Percentiles rank a stretch among this genome's conserved stretches.
Conservation (phyloP, 2,113 vertebrate genomes). For the Mustela lutreola region DNA sequence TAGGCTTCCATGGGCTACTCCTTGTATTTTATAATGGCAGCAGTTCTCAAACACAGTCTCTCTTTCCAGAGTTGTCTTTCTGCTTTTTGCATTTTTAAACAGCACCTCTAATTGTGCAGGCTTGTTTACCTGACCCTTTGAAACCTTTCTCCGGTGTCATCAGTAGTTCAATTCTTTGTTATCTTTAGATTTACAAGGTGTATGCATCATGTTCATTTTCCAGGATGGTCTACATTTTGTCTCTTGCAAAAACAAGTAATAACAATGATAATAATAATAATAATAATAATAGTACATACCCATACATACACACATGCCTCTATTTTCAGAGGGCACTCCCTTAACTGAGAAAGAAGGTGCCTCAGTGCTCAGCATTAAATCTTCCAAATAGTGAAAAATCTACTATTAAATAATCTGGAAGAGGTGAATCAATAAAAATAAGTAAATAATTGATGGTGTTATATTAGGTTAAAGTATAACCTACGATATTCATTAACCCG, state of each 20-base stretch:
- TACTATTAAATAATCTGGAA: conserved; percentile 60
- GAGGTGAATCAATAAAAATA: conserved; percentile 75
- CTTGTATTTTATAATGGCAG: conserved; percentile 71
- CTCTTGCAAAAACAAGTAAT: neutral
- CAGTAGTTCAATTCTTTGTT: conserved; percentile 70
- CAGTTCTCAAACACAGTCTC: conserved; percentile 2
- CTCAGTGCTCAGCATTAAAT: conserved; percentile 15
- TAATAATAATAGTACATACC: neutral
- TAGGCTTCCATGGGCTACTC: conserved; percentile 72
- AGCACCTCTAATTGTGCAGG: conserved; percentile 78
- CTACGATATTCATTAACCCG: neutral
- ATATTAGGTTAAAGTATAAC: conserved; percentile 67
- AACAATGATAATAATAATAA: no score
- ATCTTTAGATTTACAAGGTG: conserved; percentile 65
- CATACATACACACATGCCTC: neutral
- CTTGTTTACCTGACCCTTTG: conserved; percentile 80
- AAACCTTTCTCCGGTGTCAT: conserved; percentile 80
- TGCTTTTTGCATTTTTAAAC: conserved; percentile 81
- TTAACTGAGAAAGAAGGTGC: neutral
- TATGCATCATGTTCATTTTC: conserved; percentile 71
- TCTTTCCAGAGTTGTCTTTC: conserved; percentile 76
- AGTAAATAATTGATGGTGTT: conserved; percentile 54
- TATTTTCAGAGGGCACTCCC: neutral
- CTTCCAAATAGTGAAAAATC: conserved; percentile 63
- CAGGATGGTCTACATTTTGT: conserved; percentile 46